Evolutionary conservation across 2,888 invertebrate species (phyloP).

Genomic region (Oxyscelio sp.): DNA sequence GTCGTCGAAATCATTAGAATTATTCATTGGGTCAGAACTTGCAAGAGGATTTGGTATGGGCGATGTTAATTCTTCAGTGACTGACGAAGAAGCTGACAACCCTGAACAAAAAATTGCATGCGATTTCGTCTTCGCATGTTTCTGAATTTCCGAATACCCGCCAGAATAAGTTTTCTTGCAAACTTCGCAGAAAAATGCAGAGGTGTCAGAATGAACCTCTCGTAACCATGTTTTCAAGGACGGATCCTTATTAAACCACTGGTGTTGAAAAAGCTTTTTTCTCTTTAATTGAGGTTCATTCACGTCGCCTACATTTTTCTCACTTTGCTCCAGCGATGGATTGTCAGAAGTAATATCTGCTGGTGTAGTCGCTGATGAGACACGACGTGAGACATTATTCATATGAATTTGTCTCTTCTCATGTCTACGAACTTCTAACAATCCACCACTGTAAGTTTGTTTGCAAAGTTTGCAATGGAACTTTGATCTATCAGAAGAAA

Average conservation of each 20-base stretch:
- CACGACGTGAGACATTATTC: no score
- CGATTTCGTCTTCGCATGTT: neutral
- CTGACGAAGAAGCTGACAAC: neutral
- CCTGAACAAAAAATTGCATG: neutral
- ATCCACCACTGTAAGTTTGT: neutral
- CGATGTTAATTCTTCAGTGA: neutral
- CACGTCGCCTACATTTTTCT: neutral
- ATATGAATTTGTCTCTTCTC: constrained; percentile 1
- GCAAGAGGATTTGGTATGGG: neutral
- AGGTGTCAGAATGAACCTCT: neutral
- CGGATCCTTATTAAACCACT: neutral
- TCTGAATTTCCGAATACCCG: neutral
- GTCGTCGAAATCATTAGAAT: neutral
- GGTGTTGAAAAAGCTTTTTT: neutral
- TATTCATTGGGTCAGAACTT: neutral
- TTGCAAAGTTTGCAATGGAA: constrained; percentile 10
- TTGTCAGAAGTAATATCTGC: no score
- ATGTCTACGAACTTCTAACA: neutral
- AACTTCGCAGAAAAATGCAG: neutral
- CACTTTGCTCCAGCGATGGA: no score
- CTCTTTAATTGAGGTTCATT: neutral
- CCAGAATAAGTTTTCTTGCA: neutral
- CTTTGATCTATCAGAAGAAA: neutral
- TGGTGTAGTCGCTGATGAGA: no score
- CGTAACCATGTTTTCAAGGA: neutral